These are phyloP conservation scores for Varecia variegata DNA, from an alignment of 2,797 vertebrate genomes.

Conservation along the genomic window DNA sequence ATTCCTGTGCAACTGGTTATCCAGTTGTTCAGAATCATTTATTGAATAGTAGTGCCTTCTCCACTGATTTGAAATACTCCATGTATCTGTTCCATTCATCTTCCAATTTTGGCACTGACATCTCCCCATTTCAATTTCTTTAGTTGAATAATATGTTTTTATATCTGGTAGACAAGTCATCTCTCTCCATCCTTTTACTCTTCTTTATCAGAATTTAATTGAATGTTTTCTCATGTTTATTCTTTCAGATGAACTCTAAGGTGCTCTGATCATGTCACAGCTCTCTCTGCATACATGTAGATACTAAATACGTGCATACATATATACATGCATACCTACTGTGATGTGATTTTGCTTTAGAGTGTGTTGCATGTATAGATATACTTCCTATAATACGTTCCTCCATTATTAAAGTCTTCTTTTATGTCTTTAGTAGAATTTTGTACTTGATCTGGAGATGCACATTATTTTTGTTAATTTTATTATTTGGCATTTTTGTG, in stretches of 20 bases:
- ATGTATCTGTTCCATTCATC: neutral
- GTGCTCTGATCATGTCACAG: neutral
- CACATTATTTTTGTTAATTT: neutral
- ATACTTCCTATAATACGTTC: neutral
- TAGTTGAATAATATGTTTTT: neutral
- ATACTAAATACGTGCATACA: neutral
- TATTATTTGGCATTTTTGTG: neutral
- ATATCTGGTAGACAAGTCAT: neutral
- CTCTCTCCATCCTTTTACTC: neutral
- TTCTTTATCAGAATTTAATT: conserved; percentile 23
- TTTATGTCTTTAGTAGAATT: neutral
- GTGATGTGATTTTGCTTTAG: neutral
- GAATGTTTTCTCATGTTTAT: conserved; percentile 21
- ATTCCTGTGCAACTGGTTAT: conserved; percentile 12
- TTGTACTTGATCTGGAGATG: neutral
- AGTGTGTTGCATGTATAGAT: neutral
- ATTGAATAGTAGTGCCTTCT: neutral
- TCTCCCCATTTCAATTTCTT: conserved; percentile 3
- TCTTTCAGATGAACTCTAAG: neutral
- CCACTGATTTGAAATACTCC: neutral
- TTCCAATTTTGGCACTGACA: neutral
- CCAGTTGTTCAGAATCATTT: conserved; percentile 25
- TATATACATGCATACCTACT: neutral
- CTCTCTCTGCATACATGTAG: neutral
- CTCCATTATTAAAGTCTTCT: neutral